phyloP scores from a whole-genome alignment of 2,113 vertebrate species.

The Silurus glanis region DNA sequence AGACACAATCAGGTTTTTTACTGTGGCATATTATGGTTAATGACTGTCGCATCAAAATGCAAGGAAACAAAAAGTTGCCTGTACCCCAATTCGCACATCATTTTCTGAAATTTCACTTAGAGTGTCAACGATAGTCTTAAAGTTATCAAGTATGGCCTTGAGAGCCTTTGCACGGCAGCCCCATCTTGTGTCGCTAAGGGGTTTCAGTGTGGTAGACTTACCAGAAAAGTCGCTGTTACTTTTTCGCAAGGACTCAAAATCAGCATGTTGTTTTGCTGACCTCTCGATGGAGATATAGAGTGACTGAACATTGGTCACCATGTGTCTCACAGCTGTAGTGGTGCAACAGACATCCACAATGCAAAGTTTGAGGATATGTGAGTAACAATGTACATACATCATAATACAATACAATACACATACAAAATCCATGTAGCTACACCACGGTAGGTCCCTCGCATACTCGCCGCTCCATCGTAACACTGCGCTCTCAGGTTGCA shows the following conservation, averaged over 20 bases:
- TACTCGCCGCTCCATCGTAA: slow-evolving; percentile 4
- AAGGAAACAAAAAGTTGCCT: neutral
- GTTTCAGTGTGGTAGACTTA: too few species aligned
- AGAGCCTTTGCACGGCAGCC: neutral
- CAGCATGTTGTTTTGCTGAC: neutral
- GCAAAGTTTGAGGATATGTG: neutral
- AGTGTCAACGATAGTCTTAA: neutral
- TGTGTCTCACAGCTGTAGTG: neutral
- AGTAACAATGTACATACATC: neutral
- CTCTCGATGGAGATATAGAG: neutral
- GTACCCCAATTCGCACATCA: neutral
- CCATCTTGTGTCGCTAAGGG: neutral
- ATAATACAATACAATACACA: too few species aligned
- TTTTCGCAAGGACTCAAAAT: neutral
- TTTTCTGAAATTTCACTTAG: neutral
- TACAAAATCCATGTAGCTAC: slow-evolving; percentile 2
- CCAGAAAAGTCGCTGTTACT: too few species aligned
- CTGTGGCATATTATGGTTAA: neutral
- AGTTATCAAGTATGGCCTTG: neutral
- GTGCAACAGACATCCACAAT: neutral
- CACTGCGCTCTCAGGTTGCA: neutral
- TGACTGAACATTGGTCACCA: neutral
- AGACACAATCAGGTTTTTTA: neutral
- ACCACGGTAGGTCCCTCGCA: neutral
- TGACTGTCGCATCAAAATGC: neutral